Evolutionary conservation across 2,888 invertebrate genomes (phyloP).

Genomic region (Cryptocheilus praepositus): DNA sequence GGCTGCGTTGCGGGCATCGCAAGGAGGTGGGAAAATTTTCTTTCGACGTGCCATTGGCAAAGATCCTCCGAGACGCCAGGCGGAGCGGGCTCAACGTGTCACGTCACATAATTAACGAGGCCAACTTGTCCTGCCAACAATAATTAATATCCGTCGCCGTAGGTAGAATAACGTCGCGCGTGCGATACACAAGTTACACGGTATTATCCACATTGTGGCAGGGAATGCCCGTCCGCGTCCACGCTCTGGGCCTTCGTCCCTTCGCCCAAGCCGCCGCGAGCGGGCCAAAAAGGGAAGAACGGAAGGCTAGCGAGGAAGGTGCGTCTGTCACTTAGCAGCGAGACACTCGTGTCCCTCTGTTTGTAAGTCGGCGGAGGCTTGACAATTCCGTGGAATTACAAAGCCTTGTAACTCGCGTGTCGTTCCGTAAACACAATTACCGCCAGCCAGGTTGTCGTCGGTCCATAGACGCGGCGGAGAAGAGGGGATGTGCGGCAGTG

Average conservation of each 20-base stretch:
- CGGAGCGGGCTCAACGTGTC: background rate
- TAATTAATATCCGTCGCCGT: slow-evolving; percentile 5
- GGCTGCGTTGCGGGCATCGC: too few relatives aligned
- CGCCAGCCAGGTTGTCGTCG: slow-evolving; percentile 42
- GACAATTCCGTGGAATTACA: slow-evolving; percentile 47
- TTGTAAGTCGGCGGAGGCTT: slow-evolving; percentile 23
- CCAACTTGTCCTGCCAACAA: slow-evolving; percentile 1
- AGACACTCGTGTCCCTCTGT: slow-evolving; percentile 13
- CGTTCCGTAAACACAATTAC: slow-evolving; percentile 65
- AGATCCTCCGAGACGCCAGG: too few relatives aligned
- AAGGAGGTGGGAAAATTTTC: too few relatives aligned
- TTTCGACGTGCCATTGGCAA: too few relatives aligned
- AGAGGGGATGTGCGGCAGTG: slow-evolving; percentile 13
- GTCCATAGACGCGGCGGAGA: slow-evolving; percentile 26
- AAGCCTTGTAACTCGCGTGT: slow-evolving; percentile 56
- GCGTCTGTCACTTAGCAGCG: slow-evolving; percentile 12
- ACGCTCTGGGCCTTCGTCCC: background rate
- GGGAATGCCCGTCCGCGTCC: background rate
- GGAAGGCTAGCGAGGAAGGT: background rate
- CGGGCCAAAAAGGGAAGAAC: background rate
- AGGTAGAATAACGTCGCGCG: background rate
- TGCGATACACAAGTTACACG: background rate
- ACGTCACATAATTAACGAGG: background rate
- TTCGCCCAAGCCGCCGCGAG: background rate
- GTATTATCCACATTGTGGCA: slow-evolving; percentile 3